Evolutionary conservation across 2,113 vertebrate species (phyloP).

Genomic region (Nibea albiflora): DNA sequence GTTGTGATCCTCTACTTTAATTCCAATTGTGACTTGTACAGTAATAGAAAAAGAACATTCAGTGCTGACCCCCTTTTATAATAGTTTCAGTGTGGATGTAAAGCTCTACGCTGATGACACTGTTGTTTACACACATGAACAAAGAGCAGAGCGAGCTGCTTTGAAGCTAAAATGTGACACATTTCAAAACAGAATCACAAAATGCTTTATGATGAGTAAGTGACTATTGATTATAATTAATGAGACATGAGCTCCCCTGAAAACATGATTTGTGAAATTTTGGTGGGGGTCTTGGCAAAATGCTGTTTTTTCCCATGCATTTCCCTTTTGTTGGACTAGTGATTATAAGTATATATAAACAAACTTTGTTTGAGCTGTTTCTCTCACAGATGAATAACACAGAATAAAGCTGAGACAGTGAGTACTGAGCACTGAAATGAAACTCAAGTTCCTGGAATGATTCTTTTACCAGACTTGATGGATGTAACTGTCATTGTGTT

Average conservation of each 20-base stretch:
- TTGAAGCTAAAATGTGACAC: neutral
- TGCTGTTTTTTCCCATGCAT: too few species aligned
- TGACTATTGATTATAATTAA: too few species aligned
- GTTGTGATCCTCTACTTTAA: neutral
- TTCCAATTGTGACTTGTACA: neutral
- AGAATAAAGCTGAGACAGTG: neutral
- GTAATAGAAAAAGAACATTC: too few species aligned
- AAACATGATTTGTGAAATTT: too few species aligned
- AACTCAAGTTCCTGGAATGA: neutral
- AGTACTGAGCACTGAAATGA: neutral
- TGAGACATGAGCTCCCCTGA: too few species aligned
- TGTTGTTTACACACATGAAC: neutral
- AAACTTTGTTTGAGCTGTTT: too few species aligned
- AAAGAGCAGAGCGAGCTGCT: neutral
- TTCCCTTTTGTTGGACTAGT: too few species aligned
- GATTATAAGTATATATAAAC: too few species aligned
- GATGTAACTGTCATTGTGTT: neutral
- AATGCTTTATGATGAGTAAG: too few species aligned
- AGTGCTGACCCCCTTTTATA: neutral
- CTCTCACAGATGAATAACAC: neutral
- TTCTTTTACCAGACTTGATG: neutral
- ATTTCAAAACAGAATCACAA: neutral
- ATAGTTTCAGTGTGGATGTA: neutral
- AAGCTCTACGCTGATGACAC: neutral
- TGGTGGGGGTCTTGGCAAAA: too few species aligned